These are phyloP conservation scores for Hyposmocoma kahamanoa DNA, from an alignment of 1,140 invertebrate genomes.

Conservation along the genomic window DNA sequence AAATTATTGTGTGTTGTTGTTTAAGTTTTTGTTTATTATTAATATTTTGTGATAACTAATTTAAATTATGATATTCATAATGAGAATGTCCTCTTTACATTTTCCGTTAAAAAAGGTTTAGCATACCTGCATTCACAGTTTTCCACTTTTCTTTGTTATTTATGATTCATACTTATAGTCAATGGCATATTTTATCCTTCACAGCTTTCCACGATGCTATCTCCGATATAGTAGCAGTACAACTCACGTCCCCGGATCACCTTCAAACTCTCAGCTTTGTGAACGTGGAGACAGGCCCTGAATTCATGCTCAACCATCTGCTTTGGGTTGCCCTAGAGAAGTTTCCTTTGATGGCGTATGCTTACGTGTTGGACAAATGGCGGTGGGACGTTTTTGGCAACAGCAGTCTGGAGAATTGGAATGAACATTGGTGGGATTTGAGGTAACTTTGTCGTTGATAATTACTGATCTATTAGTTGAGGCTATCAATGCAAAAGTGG, in stretches of 20 bases:
- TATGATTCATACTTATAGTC: too few species aligned
- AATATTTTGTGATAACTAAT: too few species aligned
- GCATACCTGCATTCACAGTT: too few species aligned
- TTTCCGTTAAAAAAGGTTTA: too few species aligned
- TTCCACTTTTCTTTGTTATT: too few species aligned
- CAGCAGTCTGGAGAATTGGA: conserved; percentile 65
- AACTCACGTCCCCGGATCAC: conserved; percentile 75
- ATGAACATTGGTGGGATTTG: conserved; percentile 78
- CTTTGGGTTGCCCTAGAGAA: conserved; percentile 78
- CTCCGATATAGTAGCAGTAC: conserved; percentile 79
- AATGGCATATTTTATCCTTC: conserved; percentile 20
- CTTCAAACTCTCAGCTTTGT: conserved; percentile 67
- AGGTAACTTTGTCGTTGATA: conserved; percentile 56
- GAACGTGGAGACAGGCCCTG: conserved; percentile 39
- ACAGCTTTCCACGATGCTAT: conserved; percentile 82
- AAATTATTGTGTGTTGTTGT: too few species aligned
- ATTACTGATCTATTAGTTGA: too few species aligned
- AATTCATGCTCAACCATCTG: conserved; percentile 76
- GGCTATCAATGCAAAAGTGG: too few species aligned
- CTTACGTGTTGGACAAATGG: conserved; percentile 74
- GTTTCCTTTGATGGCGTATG: conserved; percentile 76
- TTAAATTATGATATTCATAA: too few species aligned
- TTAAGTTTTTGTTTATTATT: too few species aligned
- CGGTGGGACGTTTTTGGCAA: conserved; percentile 77
- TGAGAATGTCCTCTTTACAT: too few species aligned